Percentiles rank a stretch among this genome's conserved stretches.
Conservation (phyloP, 2,113 vertebrate species). For the Atlantisia rogersi region DNA sequence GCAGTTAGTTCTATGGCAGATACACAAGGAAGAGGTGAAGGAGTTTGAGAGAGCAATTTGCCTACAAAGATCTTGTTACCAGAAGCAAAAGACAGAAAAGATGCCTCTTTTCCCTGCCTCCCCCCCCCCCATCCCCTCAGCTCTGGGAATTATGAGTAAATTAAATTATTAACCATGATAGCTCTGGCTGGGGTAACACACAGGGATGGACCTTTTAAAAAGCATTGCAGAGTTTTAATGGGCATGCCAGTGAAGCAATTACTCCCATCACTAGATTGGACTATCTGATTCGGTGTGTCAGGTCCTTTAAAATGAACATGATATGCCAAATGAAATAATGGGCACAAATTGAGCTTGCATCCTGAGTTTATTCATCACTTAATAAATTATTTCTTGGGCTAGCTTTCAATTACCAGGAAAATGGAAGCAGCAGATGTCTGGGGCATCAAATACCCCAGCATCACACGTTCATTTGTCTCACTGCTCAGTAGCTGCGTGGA, state of each 20-base stretch:
- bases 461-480: background rate
- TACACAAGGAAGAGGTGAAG: background rate
- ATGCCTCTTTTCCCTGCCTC: too few species aligned
- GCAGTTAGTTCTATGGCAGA: background rate
- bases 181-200: background rate
- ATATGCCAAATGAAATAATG: constrained; percentile 45
- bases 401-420: constrained; percentile 58
- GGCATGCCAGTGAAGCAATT: background rate
- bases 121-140: background rate
- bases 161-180: background rate
- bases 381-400: constrained; percentile 37
- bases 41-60: background rate
- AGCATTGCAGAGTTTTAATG: background rate
- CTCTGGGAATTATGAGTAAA: background rate
- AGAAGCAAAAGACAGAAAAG: background rate
- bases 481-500: background rate
- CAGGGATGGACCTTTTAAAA: background rate
- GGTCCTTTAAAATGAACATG: constrained; percentile 14
- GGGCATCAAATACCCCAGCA: background rate
- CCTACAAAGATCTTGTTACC: background rate
- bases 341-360: constrained; percentile 54
- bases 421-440: constrained; percentile 24
- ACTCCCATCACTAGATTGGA: background rate
- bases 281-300: background rate
- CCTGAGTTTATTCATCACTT: constrained; percentile 48